These are phyloP conservation scores for Leucoptera coffeella DNA, from an alignment of 2,888 invertebrate genomes.

Conservation along the genomic window DNA sequence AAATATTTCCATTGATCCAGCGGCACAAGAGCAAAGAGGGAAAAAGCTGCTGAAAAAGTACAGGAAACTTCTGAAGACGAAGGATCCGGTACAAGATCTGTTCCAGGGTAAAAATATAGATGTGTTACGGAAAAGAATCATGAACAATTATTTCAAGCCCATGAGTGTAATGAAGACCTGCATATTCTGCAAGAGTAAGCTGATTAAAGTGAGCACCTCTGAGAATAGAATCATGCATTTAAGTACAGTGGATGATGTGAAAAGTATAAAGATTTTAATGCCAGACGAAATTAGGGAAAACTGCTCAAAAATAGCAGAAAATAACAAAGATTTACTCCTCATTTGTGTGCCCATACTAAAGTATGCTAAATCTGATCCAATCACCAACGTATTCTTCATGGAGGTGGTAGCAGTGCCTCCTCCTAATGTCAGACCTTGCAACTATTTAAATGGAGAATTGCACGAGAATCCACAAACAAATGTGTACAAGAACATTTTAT, in stretches of 20 bases:
- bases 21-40: no score
- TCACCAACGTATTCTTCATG: conserved; percentile 84
- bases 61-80: conserved; percentile 20
- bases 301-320: conserved; percentile 64
- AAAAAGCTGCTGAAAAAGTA: conserved; percentile 33
- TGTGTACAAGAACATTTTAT: conserved; percentile 63
- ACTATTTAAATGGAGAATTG: conserved; percentile 56
- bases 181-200: conserved; percentile 39
- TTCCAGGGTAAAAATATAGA: conserved; percentile 45
- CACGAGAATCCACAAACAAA: conserved; percentile 74
- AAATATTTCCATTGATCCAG: conserved; percentile 27
- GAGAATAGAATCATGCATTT: conserved; percentile 57
- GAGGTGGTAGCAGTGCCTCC: conserved; percentile 82
- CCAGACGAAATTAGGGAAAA: conserved; percentile 63
- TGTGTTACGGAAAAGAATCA: conserved; percentile 31
- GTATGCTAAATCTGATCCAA: conserved; percentile 36
- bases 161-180: conserved; percentile 43
- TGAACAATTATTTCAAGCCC: conserved; percentile 35
- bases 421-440: conserved; percentile 74
- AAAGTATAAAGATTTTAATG: conserved; percentile 47
- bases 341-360: conserved; percentile 67
- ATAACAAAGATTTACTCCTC: conserved; percentile 63
- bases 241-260: conserved; percentile 14
- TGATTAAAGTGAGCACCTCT: conserved; percentile 51
- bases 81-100: conserved; percentile 17